A percentile compares a stretch with the other conserved stretches of the same genome.
These are phyloP conservation scores for Cantharis nigra DNA, from an alignment of 2,888 invertebrate genomes.

Conservation along the genomic window DNA sequence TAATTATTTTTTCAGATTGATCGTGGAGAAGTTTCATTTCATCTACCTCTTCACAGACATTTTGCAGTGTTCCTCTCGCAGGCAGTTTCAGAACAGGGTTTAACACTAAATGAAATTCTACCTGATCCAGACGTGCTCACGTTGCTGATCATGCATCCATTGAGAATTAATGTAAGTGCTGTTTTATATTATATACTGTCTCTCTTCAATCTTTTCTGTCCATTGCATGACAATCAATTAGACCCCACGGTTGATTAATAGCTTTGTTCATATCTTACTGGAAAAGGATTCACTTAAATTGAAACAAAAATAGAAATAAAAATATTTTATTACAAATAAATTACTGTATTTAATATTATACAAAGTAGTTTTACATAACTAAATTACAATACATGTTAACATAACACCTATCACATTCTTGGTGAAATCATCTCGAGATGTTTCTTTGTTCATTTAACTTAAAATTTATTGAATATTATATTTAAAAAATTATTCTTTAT, in stretches of 20 bases:
- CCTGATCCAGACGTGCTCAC: constrained; percentile 80
- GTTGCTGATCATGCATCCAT: constrained; percentile 86
- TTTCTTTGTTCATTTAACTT: neutral
- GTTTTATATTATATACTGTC: neutral
- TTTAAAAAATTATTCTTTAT: neutral
- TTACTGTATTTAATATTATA: neutral
- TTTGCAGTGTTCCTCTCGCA: constrained; percentile 86
- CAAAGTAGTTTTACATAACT: neutral
- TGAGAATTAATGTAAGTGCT: constrained; percentile 84
- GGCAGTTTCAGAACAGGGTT: constrained; percentile 79
- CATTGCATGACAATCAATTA: no score
- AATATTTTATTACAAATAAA: neutral
- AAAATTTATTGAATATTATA: neutral
- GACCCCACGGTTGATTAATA: no score
- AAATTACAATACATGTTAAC: neutral
- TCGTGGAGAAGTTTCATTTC: constrained; percentile 90
- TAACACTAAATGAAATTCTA: constrained; percentile 76
- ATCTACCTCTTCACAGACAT: constrained; percentile 95
- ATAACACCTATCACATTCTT: neutral
- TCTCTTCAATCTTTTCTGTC: no score
- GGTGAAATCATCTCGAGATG: neutral
- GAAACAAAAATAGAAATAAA: neutral
- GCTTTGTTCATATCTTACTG: no score
- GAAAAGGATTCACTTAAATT: neutral
- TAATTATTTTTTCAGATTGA: constrained; percentile 64